Base-by-base conservation (phyloP, 1,140 invertebrate genomes). In the Campoletis sonorensis region DNA sequence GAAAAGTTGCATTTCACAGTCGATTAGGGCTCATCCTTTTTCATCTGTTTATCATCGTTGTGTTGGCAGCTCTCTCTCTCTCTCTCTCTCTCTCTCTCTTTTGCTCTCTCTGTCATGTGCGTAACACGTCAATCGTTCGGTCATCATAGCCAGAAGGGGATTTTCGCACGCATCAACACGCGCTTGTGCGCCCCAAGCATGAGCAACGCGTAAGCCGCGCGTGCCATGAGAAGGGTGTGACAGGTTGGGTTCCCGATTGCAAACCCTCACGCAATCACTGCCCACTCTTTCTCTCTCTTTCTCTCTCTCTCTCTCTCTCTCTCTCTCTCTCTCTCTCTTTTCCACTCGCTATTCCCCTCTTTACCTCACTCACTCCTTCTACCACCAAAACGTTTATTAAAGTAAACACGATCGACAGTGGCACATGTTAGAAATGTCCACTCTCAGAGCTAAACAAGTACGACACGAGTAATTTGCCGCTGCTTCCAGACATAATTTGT, bases 151-250 rank as follows among this genome's bases (percentile, higher is more conserved):
- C 67, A 70, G 67, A 21, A 30, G 67, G 30, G 30, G 30, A 33
- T 33, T 70, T 70, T 33, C 67, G 67, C 67, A 70, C 30, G 27
- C 67, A 70, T 33, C 67, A 70, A 70, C 67, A 70, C 67, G 67
- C 67, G 67, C 33, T 3, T 37, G n/a, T 37, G 67, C 27, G 27
- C 67, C 67, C 67, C 30, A 7, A 70, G 16, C 67, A 15, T 27
- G 67, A 30, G 37, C 26, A 70, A 70, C 30, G 27, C 67, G 30
- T 15, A 64, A 4, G 1, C 26, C 30, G 15, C 67, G 67, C 67
- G 30, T 70, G 30, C 30, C 67, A 21, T n/a, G 67, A 70, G 67
- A 33, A 70, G 26, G 67, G 30, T 33, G 67, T 33, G 67, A 70
- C n/a, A 15, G 27, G 27, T 16, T 30, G 7, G 7, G 4, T 21